Evolutionary conservation across 1,140 invertebrate genomes (phyloP).

Genomic region (Streblospio benedicti): DNA sequence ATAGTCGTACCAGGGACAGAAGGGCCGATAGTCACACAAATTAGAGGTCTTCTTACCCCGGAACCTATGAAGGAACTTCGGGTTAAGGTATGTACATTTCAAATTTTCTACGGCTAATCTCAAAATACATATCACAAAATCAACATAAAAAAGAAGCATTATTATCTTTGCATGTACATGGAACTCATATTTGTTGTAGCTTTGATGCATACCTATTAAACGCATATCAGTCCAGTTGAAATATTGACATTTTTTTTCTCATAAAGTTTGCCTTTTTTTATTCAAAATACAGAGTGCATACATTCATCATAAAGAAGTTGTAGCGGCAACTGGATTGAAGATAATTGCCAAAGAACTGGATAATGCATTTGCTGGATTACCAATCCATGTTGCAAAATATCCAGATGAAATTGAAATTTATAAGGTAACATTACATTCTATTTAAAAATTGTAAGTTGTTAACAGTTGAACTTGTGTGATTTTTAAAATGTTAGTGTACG

Average conservation of each 20-base stretch:
- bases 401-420: conserved; percentile 86
- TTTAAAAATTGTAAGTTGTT: too few species aligned
- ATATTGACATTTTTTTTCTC: conserved; percentile 4
- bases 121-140: too few species aligned
- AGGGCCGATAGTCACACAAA: conserved; percentile 94
- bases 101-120: too few species aligned
- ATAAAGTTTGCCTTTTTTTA: neutral
- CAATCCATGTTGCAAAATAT: conserved; percentile 68
- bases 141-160: too few species aligned
- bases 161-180: neutral
- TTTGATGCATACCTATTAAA: neutral
- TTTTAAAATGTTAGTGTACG: too few species aligned
- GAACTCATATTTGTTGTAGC: neutral
- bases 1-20: conserved; percentile 94
- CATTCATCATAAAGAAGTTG: conserved; percentile 87
- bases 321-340: conserved; percentile 95
- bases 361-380: conserved; percentile 82
- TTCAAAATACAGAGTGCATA: conserved; percentile 73
- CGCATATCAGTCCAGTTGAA: neutral
- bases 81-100: conserved; percentile 73
- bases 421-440: conserved; percentile 49
- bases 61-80: conserved; percentile 95
- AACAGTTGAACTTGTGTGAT: too few species aligned
- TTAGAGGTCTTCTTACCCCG: conserved; percentile 92
- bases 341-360: conserved; percentile 92